A percentile compares a stretch with the other conserved stretches of the same genome.
Conservation (phyloP, 2,113 vertebrate genomes). For the Ailuropoda melanoleuca region DNA sequence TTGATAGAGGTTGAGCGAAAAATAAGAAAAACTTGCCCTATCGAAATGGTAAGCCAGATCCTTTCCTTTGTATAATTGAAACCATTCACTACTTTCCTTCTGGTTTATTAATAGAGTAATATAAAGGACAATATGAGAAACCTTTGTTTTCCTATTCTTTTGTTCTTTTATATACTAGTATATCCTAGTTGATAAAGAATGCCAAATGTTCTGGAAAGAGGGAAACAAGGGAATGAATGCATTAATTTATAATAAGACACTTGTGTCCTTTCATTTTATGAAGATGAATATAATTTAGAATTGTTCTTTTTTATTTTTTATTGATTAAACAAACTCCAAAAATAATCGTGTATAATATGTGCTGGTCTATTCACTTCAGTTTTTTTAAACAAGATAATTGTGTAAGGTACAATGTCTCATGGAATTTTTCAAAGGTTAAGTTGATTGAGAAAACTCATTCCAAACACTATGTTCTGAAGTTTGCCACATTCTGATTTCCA, state of each 20-base stretch:
- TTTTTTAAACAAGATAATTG: background rate
- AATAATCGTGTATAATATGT: background rate
- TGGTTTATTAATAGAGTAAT: constrained; percentile 62
- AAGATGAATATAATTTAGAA: background rate
- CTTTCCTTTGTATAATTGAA: constrained; percentile 92
- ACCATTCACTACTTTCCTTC: constrained; percentile 91
- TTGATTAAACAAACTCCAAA: background rate
- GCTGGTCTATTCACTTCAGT: background rate
- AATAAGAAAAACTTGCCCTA: constrained; percentile 89
- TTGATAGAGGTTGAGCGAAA: constrained; percentile 90
- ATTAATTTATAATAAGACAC: background rate
- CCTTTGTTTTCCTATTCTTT: constrained; percentile 93
- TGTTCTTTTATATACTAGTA: constrained; percentile 70
- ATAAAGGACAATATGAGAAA: constrained; percentile 92
- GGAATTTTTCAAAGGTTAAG: background rate
- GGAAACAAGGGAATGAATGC: constrained; percentile 62
- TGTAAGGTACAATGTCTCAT: background rate
- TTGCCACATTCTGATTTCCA: background rate
- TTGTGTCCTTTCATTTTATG: background rate
- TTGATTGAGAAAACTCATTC: background rate
- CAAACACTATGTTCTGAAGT: background rate
- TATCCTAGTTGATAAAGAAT: constrained; percentile 89
- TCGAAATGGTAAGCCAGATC: constrained; percentile 92
- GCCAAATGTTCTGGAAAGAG: constrained; percentile 86
- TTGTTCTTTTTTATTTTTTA: background rate